Evolutionary conservation across 64 coral and sea anemone species (phyloP).

Genomic region (Montipora cactus): DNA sequence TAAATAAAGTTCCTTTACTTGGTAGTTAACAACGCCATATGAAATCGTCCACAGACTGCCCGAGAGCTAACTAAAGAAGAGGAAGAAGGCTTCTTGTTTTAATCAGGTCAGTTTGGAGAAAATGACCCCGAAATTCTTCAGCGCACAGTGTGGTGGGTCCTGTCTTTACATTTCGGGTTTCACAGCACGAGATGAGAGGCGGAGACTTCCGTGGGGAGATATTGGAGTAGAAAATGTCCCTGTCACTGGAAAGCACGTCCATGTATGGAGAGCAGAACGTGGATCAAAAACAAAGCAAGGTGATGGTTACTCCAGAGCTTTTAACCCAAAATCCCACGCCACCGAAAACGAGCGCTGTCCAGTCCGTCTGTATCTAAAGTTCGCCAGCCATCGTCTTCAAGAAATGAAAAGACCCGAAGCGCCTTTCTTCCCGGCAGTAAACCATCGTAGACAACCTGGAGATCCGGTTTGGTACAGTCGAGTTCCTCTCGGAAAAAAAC

Average conservation of each 20-base stretch:
- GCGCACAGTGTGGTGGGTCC: conserved; percentile 39
- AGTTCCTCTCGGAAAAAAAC: too few species aligned
- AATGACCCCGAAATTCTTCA: conserved; percentile 36
- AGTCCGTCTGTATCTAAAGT: conserved; percentile 20
- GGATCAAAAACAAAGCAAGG: conserved; percentile 5
- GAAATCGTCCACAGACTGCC: conserved; percentile 46
- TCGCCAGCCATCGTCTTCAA: neutral
- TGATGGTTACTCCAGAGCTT: conserved; percentile 34
- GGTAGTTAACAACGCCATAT: conserved; percentile 27
- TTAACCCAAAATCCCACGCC: conserved; percentile 19
- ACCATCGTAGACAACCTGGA: too few species aligned
- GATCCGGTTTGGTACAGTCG: too few species aligned
- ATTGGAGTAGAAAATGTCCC: neutral
- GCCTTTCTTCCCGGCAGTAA: too few species aligned
- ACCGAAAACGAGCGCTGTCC: conserved; percentile 28
- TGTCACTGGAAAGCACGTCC: too few species aligned
- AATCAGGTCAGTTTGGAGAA: conserved; percentile 15
- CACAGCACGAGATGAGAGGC: conserved; percentile 19
- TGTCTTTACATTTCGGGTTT: conserved; percentile 56
- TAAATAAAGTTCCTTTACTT: too few species aligned
- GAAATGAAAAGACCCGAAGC: conserved; percentile 8
- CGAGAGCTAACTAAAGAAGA: neutral
- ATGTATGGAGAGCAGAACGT: too few species aligned
- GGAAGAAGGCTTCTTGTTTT: conserved; percentile 46
- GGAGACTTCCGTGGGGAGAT: neutral